Evolutionary conservation across 2,888 invertebrate genomes (phyloP), one percentile per base, ranked within the genome.

Genomic region (Apodemia mormo): DNA sequence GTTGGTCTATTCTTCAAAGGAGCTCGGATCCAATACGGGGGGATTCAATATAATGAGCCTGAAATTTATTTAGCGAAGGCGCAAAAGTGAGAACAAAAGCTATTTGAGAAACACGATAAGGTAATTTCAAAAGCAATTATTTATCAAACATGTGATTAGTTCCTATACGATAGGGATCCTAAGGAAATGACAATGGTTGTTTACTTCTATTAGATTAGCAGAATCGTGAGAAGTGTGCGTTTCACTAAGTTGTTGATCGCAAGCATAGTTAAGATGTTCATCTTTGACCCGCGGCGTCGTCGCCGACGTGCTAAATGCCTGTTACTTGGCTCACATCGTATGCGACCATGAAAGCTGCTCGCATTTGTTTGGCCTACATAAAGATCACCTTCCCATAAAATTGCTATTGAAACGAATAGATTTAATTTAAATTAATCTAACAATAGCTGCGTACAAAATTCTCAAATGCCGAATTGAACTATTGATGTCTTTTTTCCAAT

Each of bases 301-400:
- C 78, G 79, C 77, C 83, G 77, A 74, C 77, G 79, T 80, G 82
- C 84, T 80, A 81, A 80, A 79, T 86, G 85, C 84, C 88, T 85
- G 89, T 89, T 81, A 79, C 82, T 85, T 82, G 86, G 71, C 84
- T 86, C 85, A 89, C 85, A 85, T 89, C 87, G 83, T 82, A 84
- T 82, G 79, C 81, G 80, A 86, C 86, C 86, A 87, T 88, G 85
- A 86, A 80, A 74, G 40, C 74, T 75, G 75, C 74, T 78, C 77
- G 80, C 79, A 78, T 79, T 72, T 78, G 79, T 79, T 76, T 82
- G 85, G 71, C 81, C 85, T 77, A 86, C 82, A 81, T 81, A 56
- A 56, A 75, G 71, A 73, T 75, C 77, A 76, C 77, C 80, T 82
- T 81, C 77, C 80, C 78, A 77, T 79, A 77, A 78, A 76, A 77